A percentile compares a stretch with the other conserved stretches of the same genome.
phyloP scores from a whole-genome alignment of 2,888 invertebrate genomes.

The Rhagophthalmus giganteus region DNA sequence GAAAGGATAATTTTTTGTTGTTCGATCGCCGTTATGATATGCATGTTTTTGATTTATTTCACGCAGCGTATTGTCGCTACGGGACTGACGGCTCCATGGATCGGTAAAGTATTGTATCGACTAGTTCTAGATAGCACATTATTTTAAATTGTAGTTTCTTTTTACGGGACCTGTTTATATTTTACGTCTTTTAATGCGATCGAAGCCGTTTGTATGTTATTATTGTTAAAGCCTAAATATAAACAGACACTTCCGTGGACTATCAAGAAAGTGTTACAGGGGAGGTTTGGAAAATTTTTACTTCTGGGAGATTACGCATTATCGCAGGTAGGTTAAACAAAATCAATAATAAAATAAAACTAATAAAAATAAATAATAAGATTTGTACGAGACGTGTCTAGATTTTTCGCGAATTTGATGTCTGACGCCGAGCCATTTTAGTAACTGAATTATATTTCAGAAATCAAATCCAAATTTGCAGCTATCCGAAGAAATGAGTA shows the following conservation, averaged over 20 bases:
- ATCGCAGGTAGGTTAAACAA: no score
- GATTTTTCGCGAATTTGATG: no score
- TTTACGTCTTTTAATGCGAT: not conserved
- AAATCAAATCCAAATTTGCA: no score
- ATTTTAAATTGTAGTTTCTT: slow-evolving; percentile 3
- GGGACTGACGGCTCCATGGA: slow-evolving; percentile 59
- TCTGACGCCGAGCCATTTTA: no score
- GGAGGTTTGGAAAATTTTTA: slow-evolving; percentile 8
- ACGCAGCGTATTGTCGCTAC: slow-evolving; percentile 61
- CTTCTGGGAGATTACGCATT: slow-evolving; percentile 3
- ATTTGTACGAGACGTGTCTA: no score
- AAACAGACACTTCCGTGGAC: slow-evolving; percentile 1
- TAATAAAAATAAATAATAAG: no score
- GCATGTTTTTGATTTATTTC: slow-evolving; percentile 65
- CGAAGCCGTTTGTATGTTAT: slow-evolving; percentile 2
- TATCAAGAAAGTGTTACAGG: slow-evolving; percentile 4
- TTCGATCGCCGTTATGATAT: slow-evolving; percentile 61
- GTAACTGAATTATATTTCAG: no score
- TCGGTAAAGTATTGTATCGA: slow-evolving; percentile 53
- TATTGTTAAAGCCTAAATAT: slow-evolving; percentile 1
- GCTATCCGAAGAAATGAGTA: no score
- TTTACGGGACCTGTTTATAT: slow-evolving; percentile 11
- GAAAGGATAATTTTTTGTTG: slow-evolving; percentile 67
- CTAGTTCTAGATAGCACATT: not conserved
- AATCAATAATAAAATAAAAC: no score